phyloP scores from a whole-genome alignment of 2,888 invertebrate species.

The Embidobia sp. region DNA sequence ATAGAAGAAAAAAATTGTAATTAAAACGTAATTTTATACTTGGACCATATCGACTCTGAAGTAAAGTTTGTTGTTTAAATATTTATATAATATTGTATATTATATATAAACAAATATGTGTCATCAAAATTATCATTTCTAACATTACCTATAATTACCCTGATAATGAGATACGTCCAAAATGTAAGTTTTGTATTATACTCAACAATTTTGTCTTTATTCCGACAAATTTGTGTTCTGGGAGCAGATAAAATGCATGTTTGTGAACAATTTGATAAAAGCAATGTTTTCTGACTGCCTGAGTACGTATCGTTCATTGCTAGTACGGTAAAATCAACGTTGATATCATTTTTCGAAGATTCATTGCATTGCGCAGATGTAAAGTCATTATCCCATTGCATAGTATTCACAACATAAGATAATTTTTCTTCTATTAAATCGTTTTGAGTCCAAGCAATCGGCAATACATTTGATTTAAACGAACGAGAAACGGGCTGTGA shows the following conservation, averaged over 20 bases:
- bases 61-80: too few relatives aligned
- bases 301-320: conserved; percentile 68
- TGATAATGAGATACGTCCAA: too few relatives aligned
- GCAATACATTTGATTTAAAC: conserved; percentile 19
- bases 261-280: conserved; percentile 81
- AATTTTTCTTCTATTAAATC: conserved; percentile 14
- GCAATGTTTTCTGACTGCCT: not conserved
- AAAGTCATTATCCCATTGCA: conserved; percentile 64
- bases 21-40: too few relatives aligned
- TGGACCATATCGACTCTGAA: too few relatives aligned
- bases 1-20: too few relatives aligned
- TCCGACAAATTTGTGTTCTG: too few relatives aligned
- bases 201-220: too few relatives aligned
- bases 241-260: conserved; percentile 85
- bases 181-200: too few relatives aligned
- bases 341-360: conserved; percentile 68
- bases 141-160: too few relatives aligned
- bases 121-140: too few relatives aligned
- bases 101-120: too few relatives aligned
- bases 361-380: conserved; percentile 69
- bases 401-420: conserved; percentile 27
- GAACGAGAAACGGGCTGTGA: not conserved
- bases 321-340: conserved; percentile 80
- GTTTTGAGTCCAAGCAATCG: conserved; percentile 11
- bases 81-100: too few relatives aligned